Evolutionary conservation across 2,797 vertebrate genomes (phyloP), one percentile per base, ranked within the genome.

Genomic region (Myotis planiceps): DNA sequence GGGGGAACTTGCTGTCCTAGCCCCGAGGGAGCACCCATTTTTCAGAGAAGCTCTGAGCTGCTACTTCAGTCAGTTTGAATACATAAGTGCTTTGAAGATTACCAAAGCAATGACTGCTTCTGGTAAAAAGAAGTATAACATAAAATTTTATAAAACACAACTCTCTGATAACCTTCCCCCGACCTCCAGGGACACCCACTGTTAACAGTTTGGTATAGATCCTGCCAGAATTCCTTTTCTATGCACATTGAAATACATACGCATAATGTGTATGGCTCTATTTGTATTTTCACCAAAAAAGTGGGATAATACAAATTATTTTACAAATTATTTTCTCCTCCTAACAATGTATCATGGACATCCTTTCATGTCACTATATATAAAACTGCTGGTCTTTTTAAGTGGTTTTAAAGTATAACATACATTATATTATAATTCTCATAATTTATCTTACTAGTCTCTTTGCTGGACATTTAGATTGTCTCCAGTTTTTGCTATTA

Each of bases 61-160:
- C 74, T 85, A 19, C 60, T 88, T 94, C 13, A 34, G 69, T 83
- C 68, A 91, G 58, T 13, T 51, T 86, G 32, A 80, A 65, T 89
- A 85, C 29, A 37, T 81, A 53, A 90, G 71, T 86, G n/a, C 92
- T 82, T 83, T 96, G 63, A 92, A 94, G 88, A 83, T 95, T 39
- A 84, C 69, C 58, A 66, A 45, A 76, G 69, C 51, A 94, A 83
- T 63, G 85, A 82, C 90, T 76, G 47, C 34, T 84, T 83, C 74
- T 92, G 79, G 39, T 86, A 82, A 92, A 90, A 92, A 65, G 81
- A 83, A 32, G 42, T 63, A 27, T 53, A 95, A 37, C 34, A n/a
- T 88, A 69, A 80, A 80, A 66, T 78, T 81, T n/a, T 90, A 27
- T 80, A 68, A 92, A 95, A 47, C 66, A 55, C 53, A 66, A 3